A percentile compares a stretch with the other conserved stretches of the same genome.
phyloP scores from a whole-genome alignment of 1,140 invertebrate genomes.

The Drosophila pectinifera region DNA sequence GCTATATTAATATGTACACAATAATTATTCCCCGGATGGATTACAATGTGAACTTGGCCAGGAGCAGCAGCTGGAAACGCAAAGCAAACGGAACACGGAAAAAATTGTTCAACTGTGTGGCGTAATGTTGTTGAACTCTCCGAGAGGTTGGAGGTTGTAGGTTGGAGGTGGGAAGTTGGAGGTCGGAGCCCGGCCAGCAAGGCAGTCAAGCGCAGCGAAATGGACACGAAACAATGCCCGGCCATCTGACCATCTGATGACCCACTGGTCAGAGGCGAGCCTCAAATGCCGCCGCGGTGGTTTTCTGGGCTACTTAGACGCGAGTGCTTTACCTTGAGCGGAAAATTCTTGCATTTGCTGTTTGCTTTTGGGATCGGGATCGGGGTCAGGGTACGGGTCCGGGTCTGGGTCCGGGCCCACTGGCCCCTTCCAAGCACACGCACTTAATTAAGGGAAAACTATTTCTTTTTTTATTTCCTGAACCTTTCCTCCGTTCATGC shows the following conservation, averaged over 20 bases:
- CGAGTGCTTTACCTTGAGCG: conserved; percentile 20
- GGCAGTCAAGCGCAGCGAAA: conserved; percentile 60
- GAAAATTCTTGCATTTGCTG: conserved; percentile 22
- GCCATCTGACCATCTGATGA: conserved; percentile 21
- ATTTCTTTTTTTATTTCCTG: conserved; percentile 16
- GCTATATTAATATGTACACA: conserved; percentile 81
- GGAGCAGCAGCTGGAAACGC: conserved; percentile 48
- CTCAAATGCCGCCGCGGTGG: conserved; percentile 12
- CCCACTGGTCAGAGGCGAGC: conserved; percentile 22
- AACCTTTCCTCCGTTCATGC: neutral
- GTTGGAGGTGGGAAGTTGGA: neutral
- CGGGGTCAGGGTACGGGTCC: too few species aligned
- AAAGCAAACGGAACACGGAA: conserved; percentile 52
- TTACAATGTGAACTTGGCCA: conserved; percentile 73
- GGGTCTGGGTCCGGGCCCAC: neutral
- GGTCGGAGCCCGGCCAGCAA: conserved; percentile 13
- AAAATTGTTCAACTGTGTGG: conserved; percentile 62
- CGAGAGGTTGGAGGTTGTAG: conserved; percentile 9
- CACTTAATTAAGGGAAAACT: conserved; percentile 44
- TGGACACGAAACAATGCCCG: conserved; percentile 57
- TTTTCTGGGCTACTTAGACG: conserved; percentile 18
- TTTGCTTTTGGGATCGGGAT: conserved; percentile 18
- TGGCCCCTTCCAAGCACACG: conserved; percentile 17
- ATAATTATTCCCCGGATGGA: conserved; percentile 82
- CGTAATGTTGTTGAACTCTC: conserved; percentile 63